Base-by-base conservation (phyloP, 2,888 invertebrate genomes). In the Oscheius sp. region DNA sequence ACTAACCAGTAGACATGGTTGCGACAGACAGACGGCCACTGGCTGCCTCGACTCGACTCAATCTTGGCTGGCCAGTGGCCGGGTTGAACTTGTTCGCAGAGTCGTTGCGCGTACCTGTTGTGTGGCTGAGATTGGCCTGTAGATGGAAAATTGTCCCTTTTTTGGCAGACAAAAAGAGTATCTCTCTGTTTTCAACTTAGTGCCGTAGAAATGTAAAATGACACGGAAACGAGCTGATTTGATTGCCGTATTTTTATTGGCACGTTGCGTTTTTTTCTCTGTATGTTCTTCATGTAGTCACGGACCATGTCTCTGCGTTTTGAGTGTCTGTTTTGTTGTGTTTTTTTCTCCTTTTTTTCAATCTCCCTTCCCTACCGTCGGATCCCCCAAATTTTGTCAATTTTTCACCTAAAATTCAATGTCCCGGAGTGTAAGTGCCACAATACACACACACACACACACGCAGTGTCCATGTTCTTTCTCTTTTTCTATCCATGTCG, bases 321-420 rank as follows among this genome's bases (percentile, higher is more conserved):
- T 49, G 61, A 27, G 66, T 66, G 66, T 66, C 49, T 49, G 66
- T 66, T 52, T 25, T 66, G 66, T 66, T 66, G 49, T 66, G 66
- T 66, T 66, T 66, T 52, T 9, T 61, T 61, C 18, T 35, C 35
- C n/a, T n/a, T 35, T 35, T 35, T 35, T 35, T 35, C 35, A 35
- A 35, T 35, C 35, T n/a, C n/a, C n/a, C n/a, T n/a, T n/a, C n/a
- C n/a, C 29, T 29, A 5, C 21, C 49, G n/a, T 35, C 35, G 35
- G 35, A 35, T 49, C 21, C 49, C 25, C 53, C 25, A 53, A 18
- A 18, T 25, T 9, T n/a, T n/a, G n/a, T 21, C 21, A 5, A n/a
- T 49, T 21, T 53, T 18, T 23, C 9, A 21, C 53, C 25, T 21
- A 18, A 35, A 35, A 35, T 6, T 35, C 5, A 3, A 9, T 35